Percentiles rank a stretch among this genome's conserved stretches.
These are phyloP conservation scores for Choristoneura rosaceana DNA, from an alignment of 2,888 invertebrate genomes.

Conservation along the genomic window DNA sequence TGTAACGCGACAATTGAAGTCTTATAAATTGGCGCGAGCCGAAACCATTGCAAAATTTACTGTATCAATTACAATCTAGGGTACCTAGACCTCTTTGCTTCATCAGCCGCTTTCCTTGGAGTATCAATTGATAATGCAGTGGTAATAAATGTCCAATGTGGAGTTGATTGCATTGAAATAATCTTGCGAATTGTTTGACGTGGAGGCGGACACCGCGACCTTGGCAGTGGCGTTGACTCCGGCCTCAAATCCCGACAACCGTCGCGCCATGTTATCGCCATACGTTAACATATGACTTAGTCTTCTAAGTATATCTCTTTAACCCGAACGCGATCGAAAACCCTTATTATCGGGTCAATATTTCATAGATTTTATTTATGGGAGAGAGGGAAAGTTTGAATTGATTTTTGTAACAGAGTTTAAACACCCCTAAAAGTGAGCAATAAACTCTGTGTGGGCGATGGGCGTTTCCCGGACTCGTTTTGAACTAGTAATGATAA, in stretches of 20 bases:
- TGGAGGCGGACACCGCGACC: constrained; percentile 65
- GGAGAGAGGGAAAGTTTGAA: background rate
- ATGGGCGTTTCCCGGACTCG: background rate
- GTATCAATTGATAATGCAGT: constrained; percentile 44
- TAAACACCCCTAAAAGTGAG: background rate
- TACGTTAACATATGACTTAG: constrained; percentile 14
- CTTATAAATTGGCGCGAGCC: background rate
- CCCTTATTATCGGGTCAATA: background rate
- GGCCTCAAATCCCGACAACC: constrained; percentile 72
- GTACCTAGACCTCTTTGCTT: constrained; percentile 5
- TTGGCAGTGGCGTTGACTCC: constrained; percentile 81
- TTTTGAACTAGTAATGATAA: background rate
- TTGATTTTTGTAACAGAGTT: background rate
- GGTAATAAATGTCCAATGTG: constrained; percentile 34
- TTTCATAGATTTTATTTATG: background rate
- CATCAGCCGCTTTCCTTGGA: constrained; percentile 36
- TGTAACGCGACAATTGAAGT: background rate
- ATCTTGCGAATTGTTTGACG: constrained; percentile 50
- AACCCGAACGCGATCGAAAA: background rate
- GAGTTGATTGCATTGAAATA: constrained; percentile 57
- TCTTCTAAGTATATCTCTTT: background rate
- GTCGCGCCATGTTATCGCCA: constrained; percentile 51
- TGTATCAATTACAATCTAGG: background rate
- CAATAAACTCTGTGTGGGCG: background rate
- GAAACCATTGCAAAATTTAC: background rate